Evolutionary conservation across 2,113 vertebrate species (phyloP).

Genomic region (Chinchilla lanigera): DNA sequence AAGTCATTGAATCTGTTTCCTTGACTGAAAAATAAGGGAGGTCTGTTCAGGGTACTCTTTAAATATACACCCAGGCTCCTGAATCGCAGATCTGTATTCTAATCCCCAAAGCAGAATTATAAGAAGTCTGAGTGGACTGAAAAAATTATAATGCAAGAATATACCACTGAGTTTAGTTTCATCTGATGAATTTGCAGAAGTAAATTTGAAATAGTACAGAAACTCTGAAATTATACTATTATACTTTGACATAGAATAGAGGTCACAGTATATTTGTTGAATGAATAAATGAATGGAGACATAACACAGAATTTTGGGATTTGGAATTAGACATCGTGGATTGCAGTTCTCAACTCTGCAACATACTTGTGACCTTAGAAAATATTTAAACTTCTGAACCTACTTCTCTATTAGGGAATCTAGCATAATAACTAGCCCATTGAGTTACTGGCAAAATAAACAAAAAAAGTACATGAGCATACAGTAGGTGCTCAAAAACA

Average conservation of each 20-base stretch:
- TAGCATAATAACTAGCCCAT: not conserved
- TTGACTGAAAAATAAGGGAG: not conserved
- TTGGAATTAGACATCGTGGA: not conserved
- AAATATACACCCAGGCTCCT: not conserved
- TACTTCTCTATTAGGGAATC: constrained; percentile 8
- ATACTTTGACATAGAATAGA: not conserved
- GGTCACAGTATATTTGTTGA: constrained; percentile 5
- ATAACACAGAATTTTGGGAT: not conserved
- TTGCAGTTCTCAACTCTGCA: not conserved
- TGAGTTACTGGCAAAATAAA: not conserved
- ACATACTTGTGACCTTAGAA: constrained; percentile 18
- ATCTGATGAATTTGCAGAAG: constrained; percentile 9
- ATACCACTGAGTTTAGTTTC: not conserved
- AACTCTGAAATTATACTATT: not conserved
- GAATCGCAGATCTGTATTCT: not conserved
- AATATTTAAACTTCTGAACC: constrained; percentile 5
- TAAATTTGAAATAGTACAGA: constrained; percentile 5
- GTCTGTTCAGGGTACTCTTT: not conserved
- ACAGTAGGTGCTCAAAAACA: not conserved
- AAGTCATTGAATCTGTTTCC: constrained; percentile 40
- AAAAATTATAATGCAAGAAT: not conserved
- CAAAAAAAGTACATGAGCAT: not conserved
- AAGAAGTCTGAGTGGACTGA: not conserved
- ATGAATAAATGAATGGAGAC: not conserved
- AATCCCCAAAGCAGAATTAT: not conserved